Percentiles rank a stretch among this genome's conserved stretches.
These are phyloP conservation scores for Plemyria rubiginata DNA, from an alignment of 2,888 invertebrate species.

Conservation along the genomic window DNA sequence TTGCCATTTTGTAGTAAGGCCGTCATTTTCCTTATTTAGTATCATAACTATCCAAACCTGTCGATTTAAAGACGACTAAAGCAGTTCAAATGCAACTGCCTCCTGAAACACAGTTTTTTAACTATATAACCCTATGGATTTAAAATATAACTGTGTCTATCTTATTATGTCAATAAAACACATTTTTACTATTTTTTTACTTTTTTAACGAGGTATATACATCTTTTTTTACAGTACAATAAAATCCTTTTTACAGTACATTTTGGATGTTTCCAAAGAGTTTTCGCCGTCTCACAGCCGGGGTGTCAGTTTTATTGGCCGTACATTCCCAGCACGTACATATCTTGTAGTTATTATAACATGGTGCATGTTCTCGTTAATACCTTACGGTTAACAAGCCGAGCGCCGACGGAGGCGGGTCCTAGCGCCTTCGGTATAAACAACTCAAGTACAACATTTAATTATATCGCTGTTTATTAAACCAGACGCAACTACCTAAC, in stretches of 20 bases:
- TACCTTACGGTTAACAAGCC: constrained; percentile 64
- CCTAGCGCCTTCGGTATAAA: constrained; percentile 70
- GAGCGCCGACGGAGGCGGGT: constrained; percentile 68
- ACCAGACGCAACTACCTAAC: constrained; percentile 67
- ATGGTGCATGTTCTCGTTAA: constrained; percentile 64
- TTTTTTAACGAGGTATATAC: too few species aligned
- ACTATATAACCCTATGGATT: too few species aligned
- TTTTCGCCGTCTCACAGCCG: neutral
- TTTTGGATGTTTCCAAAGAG: neutral
- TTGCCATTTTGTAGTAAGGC: too few species aligned
- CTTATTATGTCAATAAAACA: too few species aligned
- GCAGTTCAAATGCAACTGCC: too few species aligned
- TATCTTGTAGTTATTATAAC: constrained; percentile 35
- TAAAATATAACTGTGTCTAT: too few species aligned
- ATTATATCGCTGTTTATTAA: constrained; percentile 83
- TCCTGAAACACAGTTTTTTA: too few species aligned
- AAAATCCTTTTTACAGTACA: neutral
- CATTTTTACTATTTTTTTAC: too few species aligned
- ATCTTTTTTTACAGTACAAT: too few species aligned
- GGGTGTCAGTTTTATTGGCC: constrained; percentile 11
- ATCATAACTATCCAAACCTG: too few species aligned
- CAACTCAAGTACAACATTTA: constrained; percentile 82
- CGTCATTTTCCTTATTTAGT: too few species aligned
- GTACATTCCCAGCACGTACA: constrained; percentile 23
- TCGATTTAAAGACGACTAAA: too few species aligned